phyloP scores from a whole-genome alignment of 2,113 vertebrate genomes.

The Sinosuthora webbiana region DNA sequence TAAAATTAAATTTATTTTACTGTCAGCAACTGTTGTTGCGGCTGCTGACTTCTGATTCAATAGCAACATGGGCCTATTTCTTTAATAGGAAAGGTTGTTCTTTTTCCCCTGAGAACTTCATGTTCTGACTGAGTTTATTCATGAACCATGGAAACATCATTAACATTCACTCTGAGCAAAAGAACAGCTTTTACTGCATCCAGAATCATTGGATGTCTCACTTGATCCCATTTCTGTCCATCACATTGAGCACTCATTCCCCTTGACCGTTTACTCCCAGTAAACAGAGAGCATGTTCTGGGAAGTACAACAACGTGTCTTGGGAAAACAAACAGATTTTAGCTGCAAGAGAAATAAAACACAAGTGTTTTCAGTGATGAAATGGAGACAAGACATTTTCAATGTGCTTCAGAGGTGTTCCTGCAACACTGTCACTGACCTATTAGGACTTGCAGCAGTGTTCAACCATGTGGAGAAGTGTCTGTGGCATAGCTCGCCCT shows the following conservation, averaged over 20 bases:
- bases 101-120: background rate
- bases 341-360: background rate
- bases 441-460: background rate
- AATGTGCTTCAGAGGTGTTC: background rate
- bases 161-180: conserved; percentile 52
- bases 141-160: conserved; percentile 8
- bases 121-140: conserved; percentile 35
- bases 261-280: background rate
- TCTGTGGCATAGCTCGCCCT: background rate
- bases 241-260: conserved; percentile 6
- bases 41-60: background rate
- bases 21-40: background rate
- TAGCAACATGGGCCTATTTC: background rate
- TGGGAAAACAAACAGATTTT: conserved; percentile 30
- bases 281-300: conserved; percentile 10
- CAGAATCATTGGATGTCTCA: conserved; percentile 24
- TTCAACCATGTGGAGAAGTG: background rate
- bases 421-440: background rate
- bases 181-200: conserved; percentile 37
- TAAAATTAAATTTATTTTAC: background rate
- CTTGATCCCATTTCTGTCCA: conserved; percentile 14
- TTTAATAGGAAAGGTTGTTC: background rate
- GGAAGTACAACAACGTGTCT: background rate
- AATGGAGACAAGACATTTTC: conserved; percentile 6
- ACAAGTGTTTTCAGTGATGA: background rate